Evolutionary conservation across 1,140 invertebrate genomes (phyloP).

Genomic region (Mizuhopecten yessoensis): DNA sequence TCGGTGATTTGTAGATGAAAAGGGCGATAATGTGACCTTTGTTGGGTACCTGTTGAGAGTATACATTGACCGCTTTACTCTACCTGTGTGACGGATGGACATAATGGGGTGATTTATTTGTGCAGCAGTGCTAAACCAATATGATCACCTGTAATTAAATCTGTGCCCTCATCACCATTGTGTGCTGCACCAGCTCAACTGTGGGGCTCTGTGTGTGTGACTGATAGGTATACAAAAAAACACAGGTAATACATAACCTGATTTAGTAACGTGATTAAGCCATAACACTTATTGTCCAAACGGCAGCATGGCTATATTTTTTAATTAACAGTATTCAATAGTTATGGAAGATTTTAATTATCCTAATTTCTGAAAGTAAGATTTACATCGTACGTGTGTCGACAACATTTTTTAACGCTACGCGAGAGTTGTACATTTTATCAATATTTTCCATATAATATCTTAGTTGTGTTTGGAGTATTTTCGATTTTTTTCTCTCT

Average conservation of each 20-base stretch:
- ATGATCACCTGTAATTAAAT: background rate
- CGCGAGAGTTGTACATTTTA: too few species aligned
- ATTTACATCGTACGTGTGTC: background rate
- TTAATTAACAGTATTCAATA: background rate
- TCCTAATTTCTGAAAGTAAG: background rate
- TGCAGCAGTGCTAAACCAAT: background rate
- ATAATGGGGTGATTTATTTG: background rate
- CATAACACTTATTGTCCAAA: background rate
- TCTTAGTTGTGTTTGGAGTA: background rate
- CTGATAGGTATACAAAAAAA: background rate
- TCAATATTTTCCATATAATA: background rate
- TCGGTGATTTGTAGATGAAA: background rate
- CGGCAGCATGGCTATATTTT: background rate
- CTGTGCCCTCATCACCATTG: background rate
- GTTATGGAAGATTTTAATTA: background rate
- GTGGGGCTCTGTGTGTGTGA: background rate
- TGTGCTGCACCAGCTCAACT: background rate
- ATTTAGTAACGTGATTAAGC: background rate
- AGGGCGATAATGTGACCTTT: background rate
- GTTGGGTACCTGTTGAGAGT: background rate
- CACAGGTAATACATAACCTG: background rate
- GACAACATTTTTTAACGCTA: background rate
- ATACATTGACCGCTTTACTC: background rate
- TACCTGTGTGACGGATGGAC: background rate
- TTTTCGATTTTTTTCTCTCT: conserved; percentile 11